Conservation (phyloP, 2,797 vertebrate genomes). For the Anguilla pacifica region DNA sequence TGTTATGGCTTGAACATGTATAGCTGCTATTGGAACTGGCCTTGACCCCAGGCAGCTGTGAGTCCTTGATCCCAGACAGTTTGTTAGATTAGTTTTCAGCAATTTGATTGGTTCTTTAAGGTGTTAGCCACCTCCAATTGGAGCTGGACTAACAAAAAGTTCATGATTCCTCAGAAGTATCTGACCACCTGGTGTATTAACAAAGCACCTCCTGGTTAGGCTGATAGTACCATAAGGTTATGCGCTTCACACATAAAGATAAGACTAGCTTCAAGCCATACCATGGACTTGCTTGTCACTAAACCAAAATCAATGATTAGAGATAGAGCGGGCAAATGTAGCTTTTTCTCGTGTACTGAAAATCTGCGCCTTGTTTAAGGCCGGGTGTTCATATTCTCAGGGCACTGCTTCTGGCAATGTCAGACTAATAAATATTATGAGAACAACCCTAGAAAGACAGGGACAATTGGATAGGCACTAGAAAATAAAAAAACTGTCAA, state of each 20-base stretch:
- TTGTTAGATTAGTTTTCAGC: background rate
- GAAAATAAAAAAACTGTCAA: conserved; percentile 32
- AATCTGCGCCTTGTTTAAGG: background rate
- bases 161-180: background rate
- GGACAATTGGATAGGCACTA: conserved; percentile 9
- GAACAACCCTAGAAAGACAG: conserved; percentile 28
- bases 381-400: background rate
- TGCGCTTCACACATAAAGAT: background rate
- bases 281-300: background rate
- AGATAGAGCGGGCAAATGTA: background rate
- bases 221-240: background rate
- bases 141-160: background rate
- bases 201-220: background rate
- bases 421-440: conserved; percentile 8
- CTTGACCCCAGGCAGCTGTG: too few relatives aligned
- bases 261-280: background rate
- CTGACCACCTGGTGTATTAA: background rate
- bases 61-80: background rate
- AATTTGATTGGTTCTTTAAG: background rate
- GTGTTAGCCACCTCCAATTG: background rate
- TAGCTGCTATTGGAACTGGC: too few relatives aligned
- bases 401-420: background rate
- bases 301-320: background rate
- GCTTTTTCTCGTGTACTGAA: background rate
- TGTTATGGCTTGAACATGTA: too few relatives aligned